These are phyloP conservation scores for Theocolax elegans DNA, from an alignment of 1,140 invertebrate genomes.

Conservation along the genomic window DNA sequence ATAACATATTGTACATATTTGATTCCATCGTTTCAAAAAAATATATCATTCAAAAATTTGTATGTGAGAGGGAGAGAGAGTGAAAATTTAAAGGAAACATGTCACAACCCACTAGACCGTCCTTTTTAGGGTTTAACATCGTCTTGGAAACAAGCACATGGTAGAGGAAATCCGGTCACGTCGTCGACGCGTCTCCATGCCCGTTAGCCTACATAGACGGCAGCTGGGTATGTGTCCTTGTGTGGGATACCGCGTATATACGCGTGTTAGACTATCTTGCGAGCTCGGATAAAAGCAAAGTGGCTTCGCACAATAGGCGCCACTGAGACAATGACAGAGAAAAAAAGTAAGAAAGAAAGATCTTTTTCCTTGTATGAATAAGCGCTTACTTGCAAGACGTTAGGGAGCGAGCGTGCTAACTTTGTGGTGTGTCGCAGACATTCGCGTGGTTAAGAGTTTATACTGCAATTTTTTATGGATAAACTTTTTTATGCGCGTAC, in stretches of 20 bases:
- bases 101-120: too few species aligned
- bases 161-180: constrained; percentile 19
- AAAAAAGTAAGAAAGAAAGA: background rate
- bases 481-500: background rate
- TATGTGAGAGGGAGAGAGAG: too few species aligned
- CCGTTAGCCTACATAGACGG: background rate
- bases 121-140: background rate
- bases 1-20: too few species aligned
- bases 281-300: background rate
- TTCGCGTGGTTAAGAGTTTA: too few species aligned
- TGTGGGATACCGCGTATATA: too few species aligned
- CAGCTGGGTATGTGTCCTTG: too few species aligned
- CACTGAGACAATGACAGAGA: background rate
- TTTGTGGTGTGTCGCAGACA: background rate
- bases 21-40: too few species aligned
- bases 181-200: background rate
- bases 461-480: too few species aligned
- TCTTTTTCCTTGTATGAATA: background rate
- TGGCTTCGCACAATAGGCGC: background rate
- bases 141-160: background rate
- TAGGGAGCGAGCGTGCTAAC: too few species aligned
- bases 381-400: background rate
- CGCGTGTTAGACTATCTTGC: too few species aligned
- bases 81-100: too few species aligned
- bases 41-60: too few species aligned